phyloP scores from a whole-genome alignment of 2,797 vertebrate species.

The Catostomus latipinnis region DNA sequence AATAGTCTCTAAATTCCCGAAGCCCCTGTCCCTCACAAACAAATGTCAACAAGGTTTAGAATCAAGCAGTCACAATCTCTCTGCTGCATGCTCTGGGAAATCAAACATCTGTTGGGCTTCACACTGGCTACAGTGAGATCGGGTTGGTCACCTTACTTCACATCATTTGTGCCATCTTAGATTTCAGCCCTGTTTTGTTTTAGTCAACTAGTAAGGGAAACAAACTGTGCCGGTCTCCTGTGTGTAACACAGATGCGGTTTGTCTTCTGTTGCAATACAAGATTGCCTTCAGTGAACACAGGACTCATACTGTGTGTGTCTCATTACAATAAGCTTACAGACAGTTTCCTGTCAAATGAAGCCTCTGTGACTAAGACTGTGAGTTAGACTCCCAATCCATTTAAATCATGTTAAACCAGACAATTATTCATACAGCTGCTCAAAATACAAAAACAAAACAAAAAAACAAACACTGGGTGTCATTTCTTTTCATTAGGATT shows the following conservation, averaged over 20 bases:
- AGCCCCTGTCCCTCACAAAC: neutral
- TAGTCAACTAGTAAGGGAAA: slow-evolving; percentile 52
- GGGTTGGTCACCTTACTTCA: neutral
- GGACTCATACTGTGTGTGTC: neutral
- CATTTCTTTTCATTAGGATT: no score
- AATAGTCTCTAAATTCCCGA: neutral
- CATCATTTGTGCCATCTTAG: slow-evolving; percentile 11
- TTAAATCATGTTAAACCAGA: slow-evolving; percentile 27
- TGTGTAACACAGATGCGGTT: neutral
- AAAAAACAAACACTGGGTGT: neutral
- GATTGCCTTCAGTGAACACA: neutral
- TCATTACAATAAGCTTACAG: neutral
- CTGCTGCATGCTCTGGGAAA: neutral
- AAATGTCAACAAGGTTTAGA: slow-evolving; percentile 13
- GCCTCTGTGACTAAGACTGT: neutral
- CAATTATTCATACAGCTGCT: neutral
- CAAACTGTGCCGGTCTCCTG: slow-evolving; percentile 30
- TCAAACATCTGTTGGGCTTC: slow-evolving; percentile 20
- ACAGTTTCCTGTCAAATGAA: neutral
- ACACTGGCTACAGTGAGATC: neutral
- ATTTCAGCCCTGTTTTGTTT: slow-evolving; percentile 44
- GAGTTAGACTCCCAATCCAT: slow-evolving; percentile 2
- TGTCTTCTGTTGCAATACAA: slow-evolving; percentile 11
- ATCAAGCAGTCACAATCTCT: neutral
- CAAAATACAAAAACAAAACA: neutral